Conservation (phyloP, 2,888 invertebrate species). For the Drepanosiphum platanoidis region DNA sequence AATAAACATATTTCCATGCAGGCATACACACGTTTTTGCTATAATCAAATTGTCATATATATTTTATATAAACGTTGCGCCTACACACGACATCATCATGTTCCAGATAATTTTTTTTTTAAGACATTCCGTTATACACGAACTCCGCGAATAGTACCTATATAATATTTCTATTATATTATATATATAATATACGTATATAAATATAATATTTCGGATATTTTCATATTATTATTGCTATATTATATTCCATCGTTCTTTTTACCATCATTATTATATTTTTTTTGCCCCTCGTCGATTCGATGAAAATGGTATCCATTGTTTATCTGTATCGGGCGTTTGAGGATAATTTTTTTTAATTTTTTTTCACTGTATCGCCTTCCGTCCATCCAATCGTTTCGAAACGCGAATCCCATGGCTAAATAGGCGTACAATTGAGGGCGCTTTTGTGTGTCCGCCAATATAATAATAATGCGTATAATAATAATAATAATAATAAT, state of each 20-base stretch:
- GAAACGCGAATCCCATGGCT: slow-evolving; percentile 56
- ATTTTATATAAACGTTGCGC: slow-evolving; percentile 2
- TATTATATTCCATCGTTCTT: slow-evolving; percentile 17
- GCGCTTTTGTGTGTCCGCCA: slow-evolving; percentile 54
- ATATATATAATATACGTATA: not conserved
- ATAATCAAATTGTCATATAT: slow-evolving; percentile 52
- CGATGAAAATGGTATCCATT: slow-evolving; percentile 38
- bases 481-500: not conserved
- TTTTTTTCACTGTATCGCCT: not conserved
- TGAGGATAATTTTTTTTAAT: slow-evolving; percentile 44
- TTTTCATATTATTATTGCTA: slow-evolving; percentile 7
- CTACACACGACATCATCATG: not conserved
- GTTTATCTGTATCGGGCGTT: slow-evolving; percentile 55
- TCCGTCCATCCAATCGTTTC: slow-evolving; percentile 13
- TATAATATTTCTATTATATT: not conserved
- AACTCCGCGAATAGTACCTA: not conserved
- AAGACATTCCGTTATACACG: slow-evolving; percentile 42
- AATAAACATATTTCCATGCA: slow-evolving; percentile 40
- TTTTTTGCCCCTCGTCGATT: slow-evolving; percentile 26
- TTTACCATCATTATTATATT: not conserved
- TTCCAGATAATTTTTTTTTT: slow-evolving; percentile 4
- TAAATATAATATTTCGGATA: too few relatives aligned
- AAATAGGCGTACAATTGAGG: slow-evolving; percentile 60
- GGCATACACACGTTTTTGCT: slow-evolving; percentile 1
- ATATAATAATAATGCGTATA: slow-evolving; percentile 5